phyloP scores from a whole-genome alignment of 1,140 invertebrate genomes.

The Drosophila kikkawai region DNA sequence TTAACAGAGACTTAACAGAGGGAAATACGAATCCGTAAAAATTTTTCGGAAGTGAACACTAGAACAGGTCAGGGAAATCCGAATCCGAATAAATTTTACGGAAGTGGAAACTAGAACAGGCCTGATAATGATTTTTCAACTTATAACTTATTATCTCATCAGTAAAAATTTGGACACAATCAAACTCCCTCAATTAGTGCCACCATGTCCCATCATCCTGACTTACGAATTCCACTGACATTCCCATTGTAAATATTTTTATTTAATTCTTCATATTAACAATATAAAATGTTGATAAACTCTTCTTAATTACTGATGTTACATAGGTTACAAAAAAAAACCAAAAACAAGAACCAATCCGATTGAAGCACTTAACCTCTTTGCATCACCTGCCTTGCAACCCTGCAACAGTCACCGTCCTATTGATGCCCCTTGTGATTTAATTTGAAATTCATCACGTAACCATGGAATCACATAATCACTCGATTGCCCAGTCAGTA shows the following conservation, averaged over 20 bases:
- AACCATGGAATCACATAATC: constrained; percentile 26
- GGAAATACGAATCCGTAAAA: too few species aligned
- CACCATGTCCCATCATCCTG: background rate
- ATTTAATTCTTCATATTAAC: background rate
- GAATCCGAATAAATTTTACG: too few species aligned
- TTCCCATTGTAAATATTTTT: background rate
- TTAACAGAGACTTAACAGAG: too few species aligned
- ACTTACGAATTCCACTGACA: background rate
- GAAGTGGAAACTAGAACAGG: too few species aligned
- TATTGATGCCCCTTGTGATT: background rate
- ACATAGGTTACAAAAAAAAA: background rate
- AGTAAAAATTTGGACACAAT: too few species aligned
- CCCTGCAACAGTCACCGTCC: background rate
- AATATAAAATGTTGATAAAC: background rate
- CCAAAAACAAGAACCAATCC: background rate
- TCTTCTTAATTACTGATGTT: background rate
- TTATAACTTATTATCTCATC: background rate
- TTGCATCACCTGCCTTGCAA: background rate
- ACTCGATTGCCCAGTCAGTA: constrained; percentile 27
- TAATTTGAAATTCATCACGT: constrained; percentile 26
- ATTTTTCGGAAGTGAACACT: too few species aligned
- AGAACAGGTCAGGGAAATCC: too few species aligned
- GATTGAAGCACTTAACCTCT: background rate
- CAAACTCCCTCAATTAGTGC: background rate
- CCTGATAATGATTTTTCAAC: background rate